These are phyloP conservation scores for Agriopis marginaria DNA, from an alignment of 2,888 invertebrate genomes.

Conservation along the genomic window DNA sequence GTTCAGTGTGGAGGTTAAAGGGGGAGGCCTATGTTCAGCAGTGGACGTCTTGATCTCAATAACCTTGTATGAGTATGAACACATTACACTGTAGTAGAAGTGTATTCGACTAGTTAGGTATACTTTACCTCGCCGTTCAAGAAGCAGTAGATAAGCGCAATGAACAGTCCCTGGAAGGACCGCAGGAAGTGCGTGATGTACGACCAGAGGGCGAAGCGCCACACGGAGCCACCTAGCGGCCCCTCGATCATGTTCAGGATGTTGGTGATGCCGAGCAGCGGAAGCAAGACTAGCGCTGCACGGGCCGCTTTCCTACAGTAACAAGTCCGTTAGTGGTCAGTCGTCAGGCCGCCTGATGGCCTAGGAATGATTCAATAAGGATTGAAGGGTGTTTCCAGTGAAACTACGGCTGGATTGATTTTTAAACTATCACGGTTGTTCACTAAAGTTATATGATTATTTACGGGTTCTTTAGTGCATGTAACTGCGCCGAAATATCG, in stretches of 20 bases:
- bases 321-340: background rate
- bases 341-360: too few relatives aligned
- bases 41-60: too few relatives aligned
- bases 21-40: too few relatives aligned
- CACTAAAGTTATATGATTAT: too few relatives aligned
- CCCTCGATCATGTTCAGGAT: constrained; percentile 90
- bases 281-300: constrained; percentile 92
- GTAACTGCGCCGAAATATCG: too few relatives aligned
- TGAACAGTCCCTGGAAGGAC: constrained; percentile 94
- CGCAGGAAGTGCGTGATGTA: constrained; percentile 92
- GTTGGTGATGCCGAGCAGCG: constrained; percentile 93
- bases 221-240: constrained; percentile 88
- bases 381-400: too few relatives aligned
- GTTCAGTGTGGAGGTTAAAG: too few relatives aligned
- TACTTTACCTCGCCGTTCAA: constrained; percentile 91
- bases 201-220: constrained; percentile 92
- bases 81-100: background rate
- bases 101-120: background rate
- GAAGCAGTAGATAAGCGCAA: constrained; percentile 93
- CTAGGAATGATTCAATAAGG: too few relatives aligned
- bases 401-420: too few relatives aligned
- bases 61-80: too few relatives aligned
- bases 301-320: constrained; percentile 90
- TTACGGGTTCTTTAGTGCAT: too few relatives aligned
- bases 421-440: too few relatives aligned